Base-by-base conservation (phyloP, 2,888 invertebrate genomes). In the Mongoloraphidia duomilia region DNA sequence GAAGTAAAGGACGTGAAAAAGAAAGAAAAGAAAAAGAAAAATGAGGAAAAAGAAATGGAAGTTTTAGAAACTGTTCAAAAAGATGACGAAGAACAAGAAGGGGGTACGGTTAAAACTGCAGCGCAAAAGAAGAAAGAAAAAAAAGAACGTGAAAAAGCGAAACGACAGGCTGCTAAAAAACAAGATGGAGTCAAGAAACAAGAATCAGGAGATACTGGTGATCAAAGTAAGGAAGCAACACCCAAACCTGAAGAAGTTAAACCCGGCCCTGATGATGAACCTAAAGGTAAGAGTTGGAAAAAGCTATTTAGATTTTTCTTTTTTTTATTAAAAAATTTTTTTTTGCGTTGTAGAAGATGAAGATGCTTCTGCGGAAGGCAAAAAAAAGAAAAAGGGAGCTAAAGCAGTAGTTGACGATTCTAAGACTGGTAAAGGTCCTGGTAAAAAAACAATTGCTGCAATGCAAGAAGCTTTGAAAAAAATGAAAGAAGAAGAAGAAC, bases 391-490 rank as follows among this genome's bases (percentile, higher is more conserved):
- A 55, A 68, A 67, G 53, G 65, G 62, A 33, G 70, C 61, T 9
- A 65, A 76, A 49, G 66, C 65, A 46, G 71, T 69, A 13, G 73
- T 72, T 45, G 77, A 79, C 35, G 73, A 77, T 54, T 68, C 65
- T 11, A 76, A 75, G 54, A 72, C 71, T 50, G 70, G 70, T 56
- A 73, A 76, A 61, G 87, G 89, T 12, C 87, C 90, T 47, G 84
- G 86, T 11, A 89, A 87, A 59, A 86, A 87, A 61, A 80, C 86
- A 51, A 82, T 94, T 54, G 87, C 86, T 52, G 89, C 90, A 26
- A 92, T 93, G 88, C 90, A 92, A 68, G 92, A 92, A 66, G 84
- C 87, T 13, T 72, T 91, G n/a, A 85, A 84, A 60, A 88, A 88
- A 62, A 74, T 84, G 2, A 86, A 86, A 62, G 93, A 93, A 65